Evolutionary conservation across 1,140 invertebrate species (phyloP), one percentile per base, ranked within the genome.

Genomic region (Panagrolaimus sp.): DNA sequence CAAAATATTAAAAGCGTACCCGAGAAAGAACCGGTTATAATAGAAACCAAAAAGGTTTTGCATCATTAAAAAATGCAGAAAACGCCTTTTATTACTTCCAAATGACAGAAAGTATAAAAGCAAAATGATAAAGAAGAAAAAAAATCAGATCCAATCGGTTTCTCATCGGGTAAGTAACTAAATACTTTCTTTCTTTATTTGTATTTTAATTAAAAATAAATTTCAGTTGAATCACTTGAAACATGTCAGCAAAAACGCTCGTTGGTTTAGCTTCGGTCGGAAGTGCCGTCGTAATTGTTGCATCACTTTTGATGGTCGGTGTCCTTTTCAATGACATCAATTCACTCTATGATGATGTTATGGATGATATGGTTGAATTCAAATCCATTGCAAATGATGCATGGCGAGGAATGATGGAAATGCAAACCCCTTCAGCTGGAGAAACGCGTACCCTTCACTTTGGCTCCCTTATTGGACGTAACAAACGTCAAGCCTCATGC

Each of bases 341-440:
- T 32, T 43, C 32, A 38, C 44, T 75, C 21, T 68, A 68, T 47
- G 65, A 68, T 45, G 74, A 77, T 24, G 68, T 76, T 15, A 58
- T 73, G 43, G 70, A 58, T 43, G 73, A 75, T 64, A 32, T 75
- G 65, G 43, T 48, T 17, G 75, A 76, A 2, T 75, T 75, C 66
- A 77, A 76, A 17, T 52, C 26, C 12, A 76, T 77, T 46, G 75
- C 77, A 5, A 78, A 77, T 28, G 75, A 77, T 63, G 75, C 75
- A 9, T 77, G 75, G 75, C 45, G 66, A 14, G 74, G 55, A 6
- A 80, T 77, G 78, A 78, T 77, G 68, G 76, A 67, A 10, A 70
- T 26, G 70, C 43, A 48, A 43, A 8, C 70, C 47, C 6, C 6
- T 17, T 47, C 24, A 44, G 9, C 32, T 32, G 43, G 28, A n/a